Conservation (phyloP, 2,797 vertebrate species). For the Taenioides sp. region DNA sequence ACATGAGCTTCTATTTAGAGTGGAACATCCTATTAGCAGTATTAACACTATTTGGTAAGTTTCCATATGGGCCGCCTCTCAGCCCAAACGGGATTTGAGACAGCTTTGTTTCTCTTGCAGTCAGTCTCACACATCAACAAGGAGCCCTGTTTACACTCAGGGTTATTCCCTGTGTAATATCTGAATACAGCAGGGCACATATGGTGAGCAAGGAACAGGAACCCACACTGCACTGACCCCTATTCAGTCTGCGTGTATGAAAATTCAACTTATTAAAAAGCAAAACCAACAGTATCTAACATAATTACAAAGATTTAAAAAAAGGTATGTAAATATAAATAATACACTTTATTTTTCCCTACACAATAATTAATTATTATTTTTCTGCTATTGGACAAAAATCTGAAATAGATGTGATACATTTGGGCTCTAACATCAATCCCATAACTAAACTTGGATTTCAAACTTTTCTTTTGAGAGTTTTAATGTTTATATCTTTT, state of each 20-base stretch:
- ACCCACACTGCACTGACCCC: constrained; percentile 8
- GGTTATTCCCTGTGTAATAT: constrained; percentile 53
- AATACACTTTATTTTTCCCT: no score
- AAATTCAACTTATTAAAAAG: no score
- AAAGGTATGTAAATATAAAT: no score
- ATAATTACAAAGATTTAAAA: no score
- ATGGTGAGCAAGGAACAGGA: constrained; percentile 51
- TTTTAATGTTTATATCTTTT: not conserved
- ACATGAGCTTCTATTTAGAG: constrained; percentile 86
- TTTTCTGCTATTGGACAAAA: no score
- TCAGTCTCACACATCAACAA: constrained; percentile 74
- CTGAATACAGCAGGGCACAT: constrained; percentile 46
- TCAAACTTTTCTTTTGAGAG: not conserved
- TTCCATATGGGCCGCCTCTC: constrained; percentile 87
- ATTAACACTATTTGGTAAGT: constrained; percentile 91
- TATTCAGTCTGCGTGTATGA: constrained; percentile 13
- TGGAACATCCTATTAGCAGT: constrained; percentile 90
- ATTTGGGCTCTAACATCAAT: not conserved
- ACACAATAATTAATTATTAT: no score
- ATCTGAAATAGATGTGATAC: not conserved
- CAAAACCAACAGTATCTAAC: no score
- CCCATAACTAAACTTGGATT: not conserved
- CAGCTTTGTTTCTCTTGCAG: constrained; percentile 82
- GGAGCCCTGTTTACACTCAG: constrained; percentile 69
- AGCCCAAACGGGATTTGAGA: constrained; percentile 86